Evolutionary conservation across 2,797 vertebrate species (phyloP), one percentile per base, ranked within the genome.

Genomic region (Xenops minutus): DNA sequence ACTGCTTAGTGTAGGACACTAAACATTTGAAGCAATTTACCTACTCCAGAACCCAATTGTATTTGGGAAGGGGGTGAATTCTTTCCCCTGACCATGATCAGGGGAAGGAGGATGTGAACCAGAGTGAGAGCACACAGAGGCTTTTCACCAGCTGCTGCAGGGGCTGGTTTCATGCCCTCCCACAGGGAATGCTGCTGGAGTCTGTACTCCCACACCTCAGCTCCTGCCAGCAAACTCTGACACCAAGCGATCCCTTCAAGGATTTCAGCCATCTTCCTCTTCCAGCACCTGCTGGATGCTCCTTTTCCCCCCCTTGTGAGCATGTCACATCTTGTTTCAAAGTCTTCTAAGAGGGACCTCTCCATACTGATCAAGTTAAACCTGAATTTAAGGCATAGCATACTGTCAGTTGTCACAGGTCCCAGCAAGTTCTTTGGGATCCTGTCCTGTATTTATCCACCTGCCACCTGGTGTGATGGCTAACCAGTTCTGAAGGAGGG

Each of bases 61-160:
- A 24, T 14, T 85, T 16, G 7, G 17, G 23, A 92, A 80, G 12
- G 39, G 14, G 13, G 6, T 48, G 69, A 67, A 90, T 93, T 95
- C 67, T 88, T 92, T 83, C 12, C 24, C n/a, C 37, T 87, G 74
- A 75, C 5, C 6, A 4, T 1, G 3, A 15, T 12, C 6, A 52
- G 3, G 19, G 21, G 30, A 83, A 55, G 3, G 12, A 74, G 15
- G 5, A 2, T 2, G 9, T 69, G 17, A 77, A 52, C 27, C 8
- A 49, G 51, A 77, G 32, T 0, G 3, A 62, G 13, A 58, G 5
- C 7, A 48, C 0, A 2, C 8, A 1, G 1, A 37, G 12, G 9
- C 27, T 52, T 83, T 84, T 85, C 41, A 9, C 19, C 20, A 54
- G 30, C 26, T 59, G 19, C 34, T 41, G 11, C 8, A 52, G 17